Conservation (phyloP, 92 coral and sea anemone species). For the Porites cylindrica region DNA sequence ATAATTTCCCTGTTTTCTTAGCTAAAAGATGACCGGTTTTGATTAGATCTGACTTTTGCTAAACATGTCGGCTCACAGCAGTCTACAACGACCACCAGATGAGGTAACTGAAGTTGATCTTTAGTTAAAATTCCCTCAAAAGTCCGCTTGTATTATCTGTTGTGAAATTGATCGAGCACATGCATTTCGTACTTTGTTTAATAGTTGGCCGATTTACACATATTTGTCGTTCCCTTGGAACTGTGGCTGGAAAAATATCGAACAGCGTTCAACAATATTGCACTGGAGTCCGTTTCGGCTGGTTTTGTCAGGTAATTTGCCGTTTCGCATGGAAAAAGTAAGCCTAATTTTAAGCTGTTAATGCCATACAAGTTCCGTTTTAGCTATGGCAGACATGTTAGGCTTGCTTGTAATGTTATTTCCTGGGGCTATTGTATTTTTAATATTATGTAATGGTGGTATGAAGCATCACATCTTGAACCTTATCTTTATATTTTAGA, state of each 20-base stretch:
- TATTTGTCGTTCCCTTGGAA: constrained; percentile 98
- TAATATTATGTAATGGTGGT: background rate
- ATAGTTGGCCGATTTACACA: constrained; percentile 96
- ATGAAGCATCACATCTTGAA: background rate
- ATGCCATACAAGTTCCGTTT: too few relatives aligned
- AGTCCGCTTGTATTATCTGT: too few relatives aligned
- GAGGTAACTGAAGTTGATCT: constrained; percentile 39
- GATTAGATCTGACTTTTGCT: constrained; percentile 8
- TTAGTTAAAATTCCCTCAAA: background rate
- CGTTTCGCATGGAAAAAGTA: background rate
- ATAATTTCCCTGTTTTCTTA: background rate
- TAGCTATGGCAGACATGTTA: background rate
- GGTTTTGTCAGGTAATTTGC: constrained; percentile 94
- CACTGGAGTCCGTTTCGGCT: constrained; percentile 97
- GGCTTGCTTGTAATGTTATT: too few relatives aligned
- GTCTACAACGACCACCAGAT: constrained; percentile 50
- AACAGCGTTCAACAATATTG: constrained; percentile 96
- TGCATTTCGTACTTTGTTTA: constrained; percentile 20
- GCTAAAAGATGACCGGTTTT: background rate
- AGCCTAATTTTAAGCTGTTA: background rate
- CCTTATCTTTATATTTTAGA: constrained; percentile 50
- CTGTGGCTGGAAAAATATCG: constrained; percentile 97
- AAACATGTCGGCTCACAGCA: constrained; percentile 54
- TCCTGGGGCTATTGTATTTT: background rate
- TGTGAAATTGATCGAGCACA: constrained; percentile 22